phyloP scores from a whole-genome alignment of 1,140 invertebrate genomes.

The Drosophila jambulina region DNA sequence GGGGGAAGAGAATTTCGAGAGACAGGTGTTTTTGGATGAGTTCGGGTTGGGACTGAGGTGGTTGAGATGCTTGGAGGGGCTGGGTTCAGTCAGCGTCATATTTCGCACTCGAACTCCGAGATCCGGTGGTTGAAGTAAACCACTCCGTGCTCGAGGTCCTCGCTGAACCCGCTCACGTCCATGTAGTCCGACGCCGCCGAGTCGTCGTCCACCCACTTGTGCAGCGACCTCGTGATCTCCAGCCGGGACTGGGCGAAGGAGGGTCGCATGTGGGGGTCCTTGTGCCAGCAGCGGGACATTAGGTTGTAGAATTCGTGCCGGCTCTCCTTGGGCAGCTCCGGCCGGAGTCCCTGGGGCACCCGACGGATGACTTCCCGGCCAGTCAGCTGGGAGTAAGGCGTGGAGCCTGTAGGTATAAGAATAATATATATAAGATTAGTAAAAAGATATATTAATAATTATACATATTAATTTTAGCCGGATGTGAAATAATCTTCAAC shows the following conservation, averaged over 20 bases:
- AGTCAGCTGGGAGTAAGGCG: slow-evolving; percentile 92
- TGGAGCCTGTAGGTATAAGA: slow-evolving; percentile 87
- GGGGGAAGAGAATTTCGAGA: slow-evolving; percentile 39
- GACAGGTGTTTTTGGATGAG: slow-evolving; percentile 31
- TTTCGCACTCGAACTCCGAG: slow-evolving; percentile 88
- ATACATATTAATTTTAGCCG: background rate
- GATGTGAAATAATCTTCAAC: background rate
- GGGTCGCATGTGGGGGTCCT: slow-evolving; percentile 90
- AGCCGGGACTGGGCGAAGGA: slow-evolving; percentile 89
- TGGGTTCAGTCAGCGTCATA: slow-evolving; percentile 85
- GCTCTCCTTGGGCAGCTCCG: slow-evolving; percentile 91
- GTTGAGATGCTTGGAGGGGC: slow-evolving; percentile 44
- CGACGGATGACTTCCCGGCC: slow-evolving; percentile 91
- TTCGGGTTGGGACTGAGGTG: slow-evolving; percentile 48
- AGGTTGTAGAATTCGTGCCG: slow-evolving; percentile 90
- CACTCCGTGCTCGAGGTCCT: slow-evolving; percentile 86
- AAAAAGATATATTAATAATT: background rate
- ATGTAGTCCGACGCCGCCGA: slow-evolving; percentile 91
- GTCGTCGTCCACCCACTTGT: slow-evolving; percentile 87
- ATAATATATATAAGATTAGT: too few relatives aligned
- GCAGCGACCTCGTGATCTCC: slow-evolving; percentile 87
- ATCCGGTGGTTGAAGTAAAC: slow-evolving; percentile 86
- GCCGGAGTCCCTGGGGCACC: slow-evolving; percentile 90
- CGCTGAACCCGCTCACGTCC: slow-evolving; percentile 91
- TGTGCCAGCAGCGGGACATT: slow-evolving; percentile 91